Percentiles rank a stretch among this genome's conserved stretches.
These are phyloP conservation scores for Metellina segmentata DNA, from an alignment of 2,888 invertebrate species.

Conservation along the genomic window DNA sequence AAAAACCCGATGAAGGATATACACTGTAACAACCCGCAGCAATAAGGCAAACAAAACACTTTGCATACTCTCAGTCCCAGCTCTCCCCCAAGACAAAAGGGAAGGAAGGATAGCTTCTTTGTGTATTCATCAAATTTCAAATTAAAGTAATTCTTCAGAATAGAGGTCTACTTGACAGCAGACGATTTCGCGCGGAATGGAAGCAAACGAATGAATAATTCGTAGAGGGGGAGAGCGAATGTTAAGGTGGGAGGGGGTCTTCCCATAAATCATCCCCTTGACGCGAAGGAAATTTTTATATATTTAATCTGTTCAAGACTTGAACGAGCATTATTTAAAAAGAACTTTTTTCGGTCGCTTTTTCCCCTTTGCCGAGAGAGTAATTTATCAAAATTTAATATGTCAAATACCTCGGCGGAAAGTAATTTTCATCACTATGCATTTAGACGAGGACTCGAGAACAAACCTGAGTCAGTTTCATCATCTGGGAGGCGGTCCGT, in stretches of 20 bases:
- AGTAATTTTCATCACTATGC: slow-evolving; percentile 24
- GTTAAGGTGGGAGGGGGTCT: not conserved
- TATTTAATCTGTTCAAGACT: slow-evolving; percentile 33
- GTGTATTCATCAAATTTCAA: not conserved
- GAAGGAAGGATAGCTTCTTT: not conserved
- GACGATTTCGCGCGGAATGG: slow-evolving; percentile 11
- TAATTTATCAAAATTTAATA: slow-evolving; percentile 57
- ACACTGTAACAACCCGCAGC: too few relatives aligned
- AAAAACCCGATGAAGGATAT: too few relatives aligned
- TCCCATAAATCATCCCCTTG: slow-evolving; percentile 64
- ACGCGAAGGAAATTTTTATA: slow-evolving; percentile 32
- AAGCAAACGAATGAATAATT: slow-evolving; percentile 20
- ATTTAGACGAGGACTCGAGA: not conserved
- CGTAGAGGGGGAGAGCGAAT: not conserved
- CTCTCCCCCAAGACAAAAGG: too few relatives aligned
- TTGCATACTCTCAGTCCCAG: too few relatives aligned
- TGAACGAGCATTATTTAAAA: not conserved
- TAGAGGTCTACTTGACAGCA: slow-evolving; percentile 7
- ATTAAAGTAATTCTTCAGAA: not conserved
- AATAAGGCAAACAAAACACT: too few relatives aligned
- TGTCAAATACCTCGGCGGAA: not conserved
- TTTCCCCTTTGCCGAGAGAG: slow-evolving; percentile 4
- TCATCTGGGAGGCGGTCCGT: not conserved
- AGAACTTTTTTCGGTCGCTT: not conserved
- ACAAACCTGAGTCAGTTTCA: not conserved